Evolutionary conservation across 2,888 invertebrate species (phyloP).

Genomic region (Acanthoscelides obtectus): DNA sequence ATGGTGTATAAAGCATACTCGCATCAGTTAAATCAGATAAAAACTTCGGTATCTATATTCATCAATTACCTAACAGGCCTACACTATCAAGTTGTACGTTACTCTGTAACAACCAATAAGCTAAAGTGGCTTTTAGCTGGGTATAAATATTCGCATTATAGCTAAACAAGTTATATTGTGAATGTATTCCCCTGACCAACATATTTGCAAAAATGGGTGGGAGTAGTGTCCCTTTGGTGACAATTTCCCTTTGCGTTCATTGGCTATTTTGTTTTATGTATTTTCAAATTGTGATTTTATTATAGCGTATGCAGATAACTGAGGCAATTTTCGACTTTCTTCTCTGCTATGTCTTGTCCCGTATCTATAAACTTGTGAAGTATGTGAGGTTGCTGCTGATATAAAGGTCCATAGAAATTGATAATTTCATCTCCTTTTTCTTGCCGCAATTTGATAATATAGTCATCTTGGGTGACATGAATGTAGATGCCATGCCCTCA

Average conservation of each 20-base stretch:
- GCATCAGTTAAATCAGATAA: no score
- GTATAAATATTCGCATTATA: not conserved
- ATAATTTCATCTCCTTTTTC: no score
- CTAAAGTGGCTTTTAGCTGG: not conserved
- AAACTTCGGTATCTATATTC: not conserved
- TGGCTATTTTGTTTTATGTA: not conserved
- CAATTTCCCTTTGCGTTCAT: not conserved
- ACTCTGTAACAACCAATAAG: not conserved
- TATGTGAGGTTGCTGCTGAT: no score
- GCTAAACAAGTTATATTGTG: not conserved
- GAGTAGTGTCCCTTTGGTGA: not conserved
- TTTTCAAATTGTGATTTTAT: not conserved
- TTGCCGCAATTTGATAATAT: no score
- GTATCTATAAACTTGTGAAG: no score
- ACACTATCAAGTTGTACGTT: not conserved
- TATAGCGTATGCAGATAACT: not conserved
- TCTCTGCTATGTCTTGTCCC: no score
- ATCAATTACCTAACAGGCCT: not conserved
- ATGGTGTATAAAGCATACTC: no score
- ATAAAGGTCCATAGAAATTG: no score
- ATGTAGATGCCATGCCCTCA: no score
- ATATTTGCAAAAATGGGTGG: not conserved
- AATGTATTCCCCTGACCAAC: not conserved
- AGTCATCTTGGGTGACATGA: no score
- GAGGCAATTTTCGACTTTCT: no score